These are phyloP conservation scores for Choristoneura fumiferana DNA, from an alignment of 1,140 invertebrate genomes.

Conservation along the genomic window DNA sequence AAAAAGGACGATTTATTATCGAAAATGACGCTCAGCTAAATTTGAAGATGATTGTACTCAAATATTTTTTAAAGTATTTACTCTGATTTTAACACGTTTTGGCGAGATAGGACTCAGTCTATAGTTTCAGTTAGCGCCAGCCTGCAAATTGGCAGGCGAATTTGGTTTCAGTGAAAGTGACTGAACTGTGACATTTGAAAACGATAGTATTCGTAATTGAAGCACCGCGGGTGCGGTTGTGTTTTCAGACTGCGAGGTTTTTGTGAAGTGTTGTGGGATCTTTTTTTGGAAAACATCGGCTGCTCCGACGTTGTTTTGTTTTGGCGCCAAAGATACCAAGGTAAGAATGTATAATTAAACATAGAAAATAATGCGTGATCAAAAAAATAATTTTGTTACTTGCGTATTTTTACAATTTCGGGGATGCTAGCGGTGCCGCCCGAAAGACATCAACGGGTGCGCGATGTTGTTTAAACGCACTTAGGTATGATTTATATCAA, in stretches of 20 bases:
- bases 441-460: conserved; percentile 48
- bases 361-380: too few relatives aligned
- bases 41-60: not conserved
- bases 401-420: too few relatives aligned
- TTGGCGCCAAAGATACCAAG: conserved; percentile 62
- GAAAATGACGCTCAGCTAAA: conserved; percentile 38
- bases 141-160: conserved; percentile 40
- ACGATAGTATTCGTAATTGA: conserved; percentile 44
- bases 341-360: conserved; percentile 34
- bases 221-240: conserved; percentile 38
- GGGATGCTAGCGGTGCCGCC: not conserved
- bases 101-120: conserved; percentile 28
- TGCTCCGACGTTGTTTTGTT: conserved; percentile 19
- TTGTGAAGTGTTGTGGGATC: conserved; percentile 66
- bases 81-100: conserved; percentile 15
- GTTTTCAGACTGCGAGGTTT: conserved; percentile 25
- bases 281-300: conserved; percentile 29
- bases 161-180: conserved; percentile 57
- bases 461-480: not conserved
- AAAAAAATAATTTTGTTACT: too few relatives aligned
- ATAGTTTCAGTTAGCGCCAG: conserved; percentile 53
- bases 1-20: conserved; percentile 26
- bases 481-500: too few relatives aligned
- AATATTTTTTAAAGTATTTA: conserved; percentile 6
- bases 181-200: conserved; percentile 64